A percentile compares a stretch with the other conserved stretches of the same genome.
Conservation (phyloP, 30 jellyfish, hydroid and myxozoan species). For the Hydra vulgaris region DNA sequence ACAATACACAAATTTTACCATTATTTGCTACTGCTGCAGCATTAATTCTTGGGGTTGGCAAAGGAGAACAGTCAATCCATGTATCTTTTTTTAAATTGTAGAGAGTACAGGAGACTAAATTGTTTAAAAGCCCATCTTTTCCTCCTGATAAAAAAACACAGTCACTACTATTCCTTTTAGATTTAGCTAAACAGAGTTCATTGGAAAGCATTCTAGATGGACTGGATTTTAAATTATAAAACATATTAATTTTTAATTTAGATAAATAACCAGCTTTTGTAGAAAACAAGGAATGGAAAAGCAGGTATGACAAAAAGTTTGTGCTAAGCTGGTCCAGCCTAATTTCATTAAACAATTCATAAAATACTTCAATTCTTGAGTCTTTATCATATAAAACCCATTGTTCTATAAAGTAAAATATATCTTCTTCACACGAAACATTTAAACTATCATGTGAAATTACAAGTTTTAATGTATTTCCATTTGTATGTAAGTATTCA, state of each 20-base stretch:
- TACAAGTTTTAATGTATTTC: constrained; percentile 25
- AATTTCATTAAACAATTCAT: constrained; percentile 38
- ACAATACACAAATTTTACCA: constrained; percentile 58
- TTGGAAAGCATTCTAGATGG: constrained; percentile 43
- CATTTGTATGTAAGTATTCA: constrained; percentile 39
- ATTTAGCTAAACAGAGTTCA: constrained; percentile 21
- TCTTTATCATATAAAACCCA: constrained; percentile 56
- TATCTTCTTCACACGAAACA: constrained; percentile 62
- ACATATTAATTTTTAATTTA: constrained; percentile 22
- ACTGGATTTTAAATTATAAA: constrained; percentile 34
- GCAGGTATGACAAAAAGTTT: constrained; percentile 20
- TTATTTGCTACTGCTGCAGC: constrained; percentile 63
- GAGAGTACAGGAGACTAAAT: constrained; percentile 39
- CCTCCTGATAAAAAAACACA: constrained; percentile 68
- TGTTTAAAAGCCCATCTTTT: constrained; percentile 49
- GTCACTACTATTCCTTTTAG: constrained; percentile 46
- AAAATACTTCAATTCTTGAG: constrained; percentile 37
- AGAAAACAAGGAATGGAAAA: constrained; percentile 28
- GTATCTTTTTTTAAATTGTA: constrained; percentile 19
- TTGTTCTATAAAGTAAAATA: constrained; percentile 46
- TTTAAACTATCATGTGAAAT: constrained; percentile 42
- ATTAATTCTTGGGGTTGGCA: constrained; percentile 48
- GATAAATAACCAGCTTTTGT: constrained; percentile 8
- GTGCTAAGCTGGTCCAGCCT: constrained; percentile 47
- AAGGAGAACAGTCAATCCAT: constrained; percentile 46